Evolutionary conservation across 2,888 invertebrate genomes (phyloP).

Genomic region (Parascotia fuliginaria): DNA sequence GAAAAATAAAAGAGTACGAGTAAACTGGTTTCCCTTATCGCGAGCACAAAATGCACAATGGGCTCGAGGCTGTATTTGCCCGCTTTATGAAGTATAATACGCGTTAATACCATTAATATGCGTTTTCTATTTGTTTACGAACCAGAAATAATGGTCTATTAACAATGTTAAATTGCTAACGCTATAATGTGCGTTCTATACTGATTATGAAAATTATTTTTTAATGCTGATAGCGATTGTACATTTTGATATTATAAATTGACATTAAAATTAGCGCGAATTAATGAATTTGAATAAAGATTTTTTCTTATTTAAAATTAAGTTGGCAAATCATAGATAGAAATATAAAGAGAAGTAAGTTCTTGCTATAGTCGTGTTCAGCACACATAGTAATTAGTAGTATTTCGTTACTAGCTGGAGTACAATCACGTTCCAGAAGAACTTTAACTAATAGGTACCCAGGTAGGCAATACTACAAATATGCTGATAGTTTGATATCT

Average conservation of each 20-base stretch:
- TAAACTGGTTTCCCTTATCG: conserved; percentile 59
- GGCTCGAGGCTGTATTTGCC: conserved; percentile 20
- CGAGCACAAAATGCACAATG: conserved; percentile 53
- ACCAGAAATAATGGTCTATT: conserved; percentile 57
- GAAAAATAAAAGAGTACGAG: conserved; percentile 53
- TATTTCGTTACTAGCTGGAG: no score
- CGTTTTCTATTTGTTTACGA: conserved; percentile 72
- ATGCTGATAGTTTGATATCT: no score
- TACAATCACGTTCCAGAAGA: no score
- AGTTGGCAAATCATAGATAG: no score
- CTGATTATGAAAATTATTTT: conserved; percentile 57
- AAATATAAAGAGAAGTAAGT: no score
- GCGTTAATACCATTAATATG: conserved; percentile 53
- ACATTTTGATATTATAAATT: conserved; percentile 9
- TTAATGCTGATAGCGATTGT: conserved; percentile 14
- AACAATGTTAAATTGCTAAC: conserved; percentile 63
- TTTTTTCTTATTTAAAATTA: no score
- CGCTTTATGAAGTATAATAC: conserved; percentile 62
- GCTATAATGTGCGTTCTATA: conserved; percentile 42
- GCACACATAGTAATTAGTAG: no score
- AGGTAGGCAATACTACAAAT: no score
- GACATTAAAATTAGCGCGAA: conserved; percentile 5
- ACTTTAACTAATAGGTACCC: no score
- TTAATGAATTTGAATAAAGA: no score
- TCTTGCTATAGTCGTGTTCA: no score